Evolutionary conservation across 2,113 vertebrate genomes (phyloP).

Genomic region (Scortum barcoo): DNA sequence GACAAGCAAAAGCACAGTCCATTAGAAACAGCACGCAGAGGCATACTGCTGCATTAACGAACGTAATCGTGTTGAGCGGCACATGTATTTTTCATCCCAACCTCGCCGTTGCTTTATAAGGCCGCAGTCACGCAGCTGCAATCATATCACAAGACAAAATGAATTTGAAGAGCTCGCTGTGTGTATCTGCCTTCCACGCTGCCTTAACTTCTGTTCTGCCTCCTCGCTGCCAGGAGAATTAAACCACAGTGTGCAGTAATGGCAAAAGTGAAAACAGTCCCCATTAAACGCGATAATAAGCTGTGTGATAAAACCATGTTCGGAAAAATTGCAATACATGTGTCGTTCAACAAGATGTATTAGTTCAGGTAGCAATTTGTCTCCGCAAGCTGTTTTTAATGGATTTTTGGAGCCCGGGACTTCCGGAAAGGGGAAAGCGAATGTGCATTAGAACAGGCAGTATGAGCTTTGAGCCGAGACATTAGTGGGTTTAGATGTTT

Average conservation of each 20-base stretch:
- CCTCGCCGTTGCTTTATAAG: constrained; percentile 45
- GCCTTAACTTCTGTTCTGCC: constrained; percentile 60
- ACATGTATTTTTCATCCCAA: constrained; percentile 58
- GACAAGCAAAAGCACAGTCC: constrained; percentile 72
- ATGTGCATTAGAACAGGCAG: constrained; percentile 48
- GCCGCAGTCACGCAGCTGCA: constrained; percentile 60
- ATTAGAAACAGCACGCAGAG: constrained; percentile 59
- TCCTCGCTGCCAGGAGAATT: constrained; percentile 59
- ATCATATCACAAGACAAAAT: constrained; percentile 62
- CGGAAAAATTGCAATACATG: constrained; percentile 32
- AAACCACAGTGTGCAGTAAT: constrained; percentile 55
- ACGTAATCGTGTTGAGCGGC: constrained; percentile 54
- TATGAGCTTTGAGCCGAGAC: constrained; percentile 36
- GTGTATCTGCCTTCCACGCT: constrained; percentile 53
- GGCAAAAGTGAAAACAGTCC: constrained; percentile 60
- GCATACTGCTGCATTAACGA: constrained; percentile 57
- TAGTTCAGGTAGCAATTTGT: constrained; percentile 63
- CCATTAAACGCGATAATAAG: constrained; percentile 72
- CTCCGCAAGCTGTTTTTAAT: constrained; percentile 58
- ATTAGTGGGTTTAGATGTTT: constrained; percentile 62
- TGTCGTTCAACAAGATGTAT: constrained; percentile 61
- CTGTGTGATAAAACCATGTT: constrained; percentile 56
- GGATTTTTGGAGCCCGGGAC: constrained; percentile 47
- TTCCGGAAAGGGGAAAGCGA: constrained; percentile 42
- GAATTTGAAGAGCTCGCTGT: constrained; percentile 54